Conservation (phyloP, 2,888 invertebrate species). For the Anorthoa munda region DNA sequence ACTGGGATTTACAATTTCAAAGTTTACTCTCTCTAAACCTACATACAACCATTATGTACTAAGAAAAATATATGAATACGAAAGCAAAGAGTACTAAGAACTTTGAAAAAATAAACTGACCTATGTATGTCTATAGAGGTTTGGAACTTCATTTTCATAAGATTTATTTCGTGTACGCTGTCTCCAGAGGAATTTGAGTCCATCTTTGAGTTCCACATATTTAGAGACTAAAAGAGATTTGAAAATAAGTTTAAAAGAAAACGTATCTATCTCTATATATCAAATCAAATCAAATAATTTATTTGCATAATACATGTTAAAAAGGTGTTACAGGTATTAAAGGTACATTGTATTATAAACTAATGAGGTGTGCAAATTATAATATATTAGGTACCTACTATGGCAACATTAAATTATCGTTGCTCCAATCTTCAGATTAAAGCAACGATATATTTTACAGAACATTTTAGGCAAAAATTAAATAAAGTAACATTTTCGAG, state of each 20-base stretch:
- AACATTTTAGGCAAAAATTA: constrained; percentile 7
- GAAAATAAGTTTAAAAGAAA: constrained; percentile 15
- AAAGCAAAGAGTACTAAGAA: background rate
- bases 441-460: background rate
- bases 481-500: constrained; percentile 29
- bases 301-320: too few species aligned
- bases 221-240: constrained; percentile 18
- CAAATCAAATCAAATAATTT: too few species aligned
- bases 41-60: background rate
- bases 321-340: too few species aligned
- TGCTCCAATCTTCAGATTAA: too few species aligned
- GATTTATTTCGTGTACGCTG: constrained; percentile 10
- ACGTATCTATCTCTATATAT: background rate
- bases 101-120: background rate
- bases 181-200: constrained; percentile 27
- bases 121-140: background rate
- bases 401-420: too few species aligned
- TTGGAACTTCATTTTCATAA: constrained; percentile 12
- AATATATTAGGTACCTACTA: too few species aligned
- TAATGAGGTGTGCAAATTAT: too few species aligned
- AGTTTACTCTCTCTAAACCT: background rate
- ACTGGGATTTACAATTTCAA: constrained; percentile 21
- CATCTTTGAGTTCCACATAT: constrained; percentile 14
- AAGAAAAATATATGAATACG: background rate
- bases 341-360: too few species aligned